These are phyloP conservation scores for Syngnathus floridae DNA, from an alignment of 2,113 vertebrate species.

Conservation along the genomic window DNA sequence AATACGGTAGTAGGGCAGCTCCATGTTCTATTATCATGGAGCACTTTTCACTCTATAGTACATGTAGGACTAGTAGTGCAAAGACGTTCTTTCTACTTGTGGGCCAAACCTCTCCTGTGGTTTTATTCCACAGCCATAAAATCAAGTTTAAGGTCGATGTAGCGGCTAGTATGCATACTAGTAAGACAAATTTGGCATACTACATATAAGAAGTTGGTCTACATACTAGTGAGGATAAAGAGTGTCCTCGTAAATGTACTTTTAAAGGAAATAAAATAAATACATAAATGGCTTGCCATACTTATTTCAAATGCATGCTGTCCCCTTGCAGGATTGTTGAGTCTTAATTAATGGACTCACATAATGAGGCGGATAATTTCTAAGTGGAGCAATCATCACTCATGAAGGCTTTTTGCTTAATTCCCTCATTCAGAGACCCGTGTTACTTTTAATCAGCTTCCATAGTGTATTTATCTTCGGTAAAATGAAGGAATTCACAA, in stretches of 20 bases:
- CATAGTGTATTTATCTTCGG: slow-evolving; percentile 50
- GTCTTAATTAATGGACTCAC: slow-evolving; percentile 44
- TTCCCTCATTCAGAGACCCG: slow-evolving; percentile 23
- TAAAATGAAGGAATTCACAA: slow-evolving; percentile 58
- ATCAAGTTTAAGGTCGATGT: no score
- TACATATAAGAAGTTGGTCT: no score
- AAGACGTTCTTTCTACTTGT: no score
- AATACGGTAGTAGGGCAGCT: no score
- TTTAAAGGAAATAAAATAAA: neutral
- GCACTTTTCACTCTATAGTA: no score
- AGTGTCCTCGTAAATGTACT: neutral
- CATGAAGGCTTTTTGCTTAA: slow-evolving; percentile 8
- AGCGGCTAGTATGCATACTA: no score
- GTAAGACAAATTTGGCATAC: neutral
- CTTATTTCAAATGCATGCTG: slow-evolving; percentile 41
- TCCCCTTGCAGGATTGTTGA: slow-evolving; percentile 16
- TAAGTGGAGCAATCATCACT: slow-evolving; percentile 38
- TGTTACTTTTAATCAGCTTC: slow-evolving; percentile 20
- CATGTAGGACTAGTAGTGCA: no score
- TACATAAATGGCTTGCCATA: slow-evolving; percentile 5
- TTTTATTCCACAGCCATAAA: no score
- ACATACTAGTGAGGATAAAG: neutral
- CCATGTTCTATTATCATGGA: no score
- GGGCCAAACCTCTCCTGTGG: no score
- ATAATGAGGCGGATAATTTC: slow-evolving; percentile 49